Conservation (phyloP, 2,797 vertebrate genomes). For the Lophotriccus pileatus region DNA sequence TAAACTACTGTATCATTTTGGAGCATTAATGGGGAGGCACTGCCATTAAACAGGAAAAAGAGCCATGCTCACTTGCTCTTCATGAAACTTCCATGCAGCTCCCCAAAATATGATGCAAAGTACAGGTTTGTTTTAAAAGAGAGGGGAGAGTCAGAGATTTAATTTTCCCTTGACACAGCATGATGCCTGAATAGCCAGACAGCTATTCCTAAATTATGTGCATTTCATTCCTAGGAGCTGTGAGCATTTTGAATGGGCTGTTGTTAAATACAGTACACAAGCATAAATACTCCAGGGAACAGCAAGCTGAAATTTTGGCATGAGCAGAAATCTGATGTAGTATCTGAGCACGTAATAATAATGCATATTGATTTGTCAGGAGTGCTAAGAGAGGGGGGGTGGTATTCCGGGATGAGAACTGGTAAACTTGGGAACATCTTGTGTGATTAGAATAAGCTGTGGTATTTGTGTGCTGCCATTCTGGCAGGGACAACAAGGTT, state of each 20-base stretch:
- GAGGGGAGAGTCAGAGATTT: slow-evolving; percentile 24
- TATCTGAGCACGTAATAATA: slow-evolving; percentile 26
- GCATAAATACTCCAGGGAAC: slow-evolving; percentile 53
- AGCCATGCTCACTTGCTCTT: neutral
- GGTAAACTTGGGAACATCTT: neutral
- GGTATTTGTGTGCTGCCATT: neutral
- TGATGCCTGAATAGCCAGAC: slow-evolving; percentile 56
- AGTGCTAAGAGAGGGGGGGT: neutral
- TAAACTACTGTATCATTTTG: slow-evolving; percentile 40
- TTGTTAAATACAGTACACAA: slow-evolving; percentile 63
- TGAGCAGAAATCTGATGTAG: slow-evolving; percentile 35
- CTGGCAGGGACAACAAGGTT: neutral
- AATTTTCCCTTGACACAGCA: slow-evolving; percentile 62
- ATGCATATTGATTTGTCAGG: slow-evolving; percentile 15
- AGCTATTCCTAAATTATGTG: slow-evolving; percentile 65
- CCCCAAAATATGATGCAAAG: slow-evolving; percentile 51
- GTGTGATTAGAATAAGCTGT: neutral
- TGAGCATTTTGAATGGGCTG: slow-evolving; percentile 59
- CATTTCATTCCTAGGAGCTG: slow-evolving; percentile 62
- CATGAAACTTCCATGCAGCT: slow-evolving; percentile 31
- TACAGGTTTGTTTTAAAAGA: slow-evolving; percentile 45
- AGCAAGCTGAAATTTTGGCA: slow-evolving; percentile 54
- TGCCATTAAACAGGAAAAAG: slow-evolving; percentile 5
- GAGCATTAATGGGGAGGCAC: slow-evolving; percentile 33
- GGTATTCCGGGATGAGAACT: neutral